These are phyloP conservation scores for Pantherophis alleghaniensis DNA, from an alignment of 2,797 vertebrate genomes.

Conservation along the genomic window DNA sequence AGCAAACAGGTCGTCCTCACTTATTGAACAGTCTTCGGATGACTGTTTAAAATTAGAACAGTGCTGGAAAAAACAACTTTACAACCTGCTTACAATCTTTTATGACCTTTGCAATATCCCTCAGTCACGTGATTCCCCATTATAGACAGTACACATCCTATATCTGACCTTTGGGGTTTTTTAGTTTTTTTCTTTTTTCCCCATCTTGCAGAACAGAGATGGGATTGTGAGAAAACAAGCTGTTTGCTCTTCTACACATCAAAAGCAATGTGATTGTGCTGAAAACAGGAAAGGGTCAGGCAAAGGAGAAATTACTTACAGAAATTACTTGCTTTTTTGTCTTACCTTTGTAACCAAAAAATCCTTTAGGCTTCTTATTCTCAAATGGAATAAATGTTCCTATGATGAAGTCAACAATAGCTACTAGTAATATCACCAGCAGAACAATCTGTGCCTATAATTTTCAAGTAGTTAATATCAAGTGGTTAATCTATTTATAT, in stretches of 20 bases:
- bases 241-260: background rate
- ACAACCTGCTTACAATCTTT: background rate
- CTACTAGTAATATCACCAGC: conserved; percentile 86
- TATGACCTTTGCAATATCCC: background rate
- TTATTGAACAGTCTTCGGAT: background rate
- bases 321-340: conserved; percentile 13
- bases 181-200: background rate
- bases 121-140: background rate
- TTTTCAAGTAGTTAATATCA: conserved; percentile 38
- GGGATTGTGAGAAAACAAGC: background rate
- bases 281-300: background rate
- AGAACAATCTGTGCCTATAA: conserved; percentile 95
- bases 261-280: background rate
- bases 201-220: background rate
- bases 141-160: background rate
- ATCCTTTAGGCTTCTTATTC: conserved; percentile 84
- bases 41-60: background rate
- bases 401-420: conserved; percentile 91
- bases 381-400: conserved; percentile 89
- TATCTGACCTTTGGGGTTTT: background rate
- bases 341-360: conserved; percentile 90
- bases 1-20: background rate
- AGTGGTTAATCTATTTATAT: background rate
- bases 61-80: background rate
- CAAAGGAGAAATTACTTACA: background rate